A percentile compares a stretch with the other conserved stretches of the same genome.
These are phyloP conservation scores for Discoglossus pictus DNA, from an alignment of 2,797 vertebrate species.

Conservation along the genomic window DNA sequence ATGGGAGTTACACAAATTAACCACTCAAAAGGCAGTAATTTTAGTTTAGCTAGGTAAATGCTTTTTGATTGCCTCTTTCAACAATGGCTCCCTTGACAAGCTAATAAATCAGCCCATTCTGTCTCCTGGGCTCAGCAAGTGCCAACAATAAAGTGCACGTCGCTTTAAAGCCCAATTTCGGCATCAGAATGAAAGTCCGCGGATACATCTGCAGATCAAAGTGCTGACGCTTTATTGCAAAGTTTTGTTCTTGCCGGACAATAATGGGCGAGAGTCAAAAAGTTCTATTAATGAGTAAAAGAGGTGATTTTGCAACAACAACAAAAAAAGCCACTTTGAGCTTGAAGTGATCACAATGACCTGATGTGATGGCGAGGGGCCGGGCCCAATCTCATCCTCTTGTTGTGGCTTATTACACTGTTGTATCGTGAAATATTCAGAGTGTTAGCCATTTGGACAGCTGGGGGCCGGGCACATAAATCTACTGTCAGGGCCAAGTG, in stretches of 20 bases:
- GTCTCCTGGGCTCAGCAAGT: constrained; percentile 79
- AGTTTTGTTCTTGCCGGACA: constrained; percentile 75
- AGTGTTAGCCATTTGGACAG: constrained; percentile 64
- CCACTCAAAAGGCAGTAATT: constrained; percentile 98
- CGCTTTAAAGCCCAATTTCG: constrained; percentile 71
- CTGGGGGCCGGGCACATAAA: constrained; percentile 73
- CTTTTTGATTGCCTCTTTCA: constrained; percentile 98
- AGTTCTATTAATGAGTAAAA: constrained; percentile 72
- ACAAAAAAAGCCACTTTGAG: constrained; percentile 58
- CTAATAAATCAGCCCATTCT: constrained; percentile 97
- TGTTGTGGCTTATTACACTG: constrained; percentile 35
- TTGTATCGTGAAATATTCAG: constrained; percentile 57
- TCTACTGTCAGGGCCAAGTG: constrained; percentile 71
- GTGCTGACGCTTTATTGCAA: constrained; percentile 67
- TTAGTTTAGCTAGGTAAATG: constrained; percentile 99
- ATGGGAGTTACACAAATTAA: constrained; percentile 99
- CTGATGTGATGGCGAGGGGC: constrained; percentile 19
- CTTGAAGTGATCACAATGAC: constrained; percentile 49
- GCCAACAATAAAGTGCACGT: constrained; percentile 75
- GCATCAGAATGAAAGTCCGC: constrained; percentile 69
- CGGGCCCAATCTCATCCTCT: constrained; percentile 40
- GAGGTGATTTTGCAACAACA: constrained; percentile 10
- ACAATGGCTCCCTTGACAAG: constrained; percentile 98
- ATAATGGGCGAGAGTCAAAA: constrained; percentile 69
- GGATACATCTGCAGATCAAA: constrained; percentile 69